phyloP scores from a whole-genome alignment of 2,113 vertebrate species.

The Nesospiza acunhae region DNA sequence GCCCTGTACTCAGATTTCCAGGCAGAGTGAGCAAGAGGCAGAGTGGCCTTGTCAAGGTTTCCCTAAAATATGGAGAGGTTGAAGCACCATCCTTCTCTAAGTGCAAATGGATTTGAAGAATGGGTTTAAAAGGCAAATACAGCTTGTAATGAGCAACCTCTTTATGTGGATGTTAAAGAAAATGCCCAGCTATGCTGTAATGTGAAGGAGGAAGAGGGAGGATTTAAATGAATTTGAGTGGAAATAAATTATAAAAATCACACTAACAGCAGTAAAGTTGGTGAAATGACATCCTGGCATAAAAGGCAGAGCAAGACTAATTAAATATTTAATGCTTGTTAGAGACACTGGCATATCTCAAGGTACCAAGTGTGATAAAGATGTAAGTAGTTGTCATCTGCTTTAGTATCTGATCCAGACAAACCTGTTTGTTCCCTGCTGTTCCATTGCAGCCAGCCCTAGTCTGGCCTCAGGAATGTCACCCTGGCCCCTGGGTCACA shows the following conservation, averaged over 20 bases:
- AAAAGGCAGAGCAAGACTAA: slow-evolving; percentile 46
- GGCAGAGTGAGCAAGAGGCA: not conserved
- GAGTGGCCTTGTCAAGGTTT: not conserved
- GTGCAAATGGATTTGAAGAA: not conserved
- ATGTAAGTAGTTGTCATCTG: not conserved
- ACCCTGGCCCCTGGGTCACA: not conserved
- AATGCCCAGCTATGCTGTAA: not conserved
- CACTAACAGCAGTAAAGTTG: not conserved
- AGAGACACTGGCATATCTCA: not conserved
- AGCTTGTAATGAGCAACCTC: not conserved
- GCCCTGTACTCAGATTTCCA: not conserved
- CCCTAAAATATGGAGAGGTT: not conserved
- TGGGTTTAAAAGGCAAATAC: not conserved
- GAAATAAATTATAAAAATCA: slow-evolving; percentile 30
- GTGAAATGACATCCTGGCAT: not conserved
- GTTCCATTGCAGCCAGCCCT: not conserved
- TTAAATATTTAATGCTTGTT: slow-evolving; percentile 31
- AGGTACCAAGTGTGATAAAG: not conserved
- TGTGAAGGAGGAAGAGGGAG: not conserved
- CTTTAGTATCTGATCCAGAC: not conserved
- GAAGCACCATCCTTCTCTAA: not conserved
- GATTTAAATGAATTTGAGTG: not conserved
- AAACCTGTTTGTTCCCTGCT: not conserved
- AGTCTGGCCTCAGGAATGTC: not conserved
- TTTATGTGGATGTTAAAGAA: not conserved